phyloP scores from a whole-genome alignment of 2,797 vertebrate genomes.

The Siniperca obscura region DNA sequence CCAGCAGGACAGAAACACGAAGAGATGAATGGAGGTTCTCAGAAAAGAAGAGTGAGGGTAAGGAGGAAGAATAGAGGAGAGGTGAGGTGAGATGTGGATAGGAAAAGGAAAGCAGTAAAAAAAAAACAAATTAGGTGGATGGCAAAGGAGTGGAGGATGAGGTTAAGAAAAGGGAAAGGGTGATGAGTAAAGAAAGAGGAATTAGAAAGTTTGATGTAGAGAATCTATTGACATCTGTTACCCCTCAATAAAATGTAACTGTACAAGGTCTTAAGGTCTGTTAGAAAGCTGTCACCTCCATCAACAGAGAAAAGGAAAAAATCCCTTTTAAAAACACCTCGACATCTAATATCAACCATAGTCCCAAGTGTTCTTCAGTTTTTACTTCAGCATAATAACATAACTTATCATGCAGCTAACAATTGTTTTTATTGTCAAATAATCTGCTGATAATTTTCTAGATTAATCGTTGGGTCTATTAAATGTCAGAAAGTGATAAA shows the following conservation, averaged over 20 bases:
- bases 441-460: not conserved
- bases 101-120: not conserved
- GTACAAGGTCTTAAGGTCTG: not conserved
- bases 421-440: not conserved
- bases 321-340: not conserved
- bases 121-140: no score
- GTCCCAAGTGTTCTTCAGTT: not conserved
- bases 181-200: not conserved
- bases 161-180: not conserved
- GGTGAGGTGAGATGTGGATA: not conserved
- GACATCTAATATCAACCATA: not conserved
- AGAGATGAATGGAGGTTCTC: slow-evolving; percentile 27
- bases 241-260: not conserved
- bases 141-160: no score
- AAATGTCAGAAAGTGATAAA: not conserved
- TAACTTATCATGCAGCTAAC: not conserved
- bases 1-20: slow-evolving; percentile 9
- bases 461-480: not conserved
- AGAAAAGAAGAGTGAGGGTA: slow-evolving; percentile 23
- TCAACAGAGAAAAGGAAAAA: not conserved
- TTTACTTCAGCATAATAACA: not conserved
- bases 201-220: not conserved
- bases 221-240: not conserved
- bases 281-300: not conserved
- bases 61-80: not conserved